phyloP scores from a whole-genome alignment of 2,888 invertebrate genomes.

The Drosophila paramelanica region DNA sequence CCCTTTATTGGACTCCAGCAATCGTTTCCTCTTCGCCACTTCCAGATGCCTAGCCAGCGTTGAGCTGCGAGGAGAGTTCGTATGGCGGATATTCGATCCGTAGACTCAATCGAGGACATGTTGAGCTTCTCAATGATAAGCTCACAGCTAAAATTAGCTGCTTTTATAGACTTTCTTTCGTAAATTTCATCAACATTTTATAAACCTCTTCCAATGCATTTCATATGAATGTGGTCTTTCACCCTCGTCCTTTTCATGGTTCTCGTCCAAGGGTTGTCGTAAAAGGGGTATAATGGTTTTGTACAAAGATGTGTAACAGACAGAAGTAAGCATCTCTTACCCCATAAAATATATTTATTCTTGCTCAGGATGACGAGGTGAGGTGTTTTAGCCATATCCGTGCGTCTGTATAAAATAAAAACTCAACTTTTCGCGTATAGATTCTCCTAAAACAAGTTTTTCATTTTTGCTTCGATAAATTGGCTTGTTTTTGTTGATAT shows the following conservation, averaged over 20 bases:
- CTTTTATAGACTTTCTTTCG: conserved; percentile 61
- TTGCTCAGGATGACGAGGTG: too few species aligned
- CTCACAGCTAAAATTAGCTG: not conserved
- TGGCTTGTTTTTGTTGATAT: too few species aligned
- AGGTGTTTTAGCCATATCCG: too few species aligned
- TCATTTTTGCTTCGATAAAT: too few species aligned
- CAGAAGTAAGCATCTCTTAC: too few species aligned
- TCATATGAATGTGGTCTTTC: not conserved
- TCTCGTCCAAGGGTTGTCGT: not conserved
- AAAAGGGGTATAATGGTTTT: too few species aligned
- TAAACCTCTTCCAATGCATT: not conserved
- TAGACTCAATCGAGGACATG: conserved; percentile 26
- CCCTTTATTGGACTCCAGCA: conserved; percentile 11
- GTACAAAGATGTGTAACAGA: too few species aligned
- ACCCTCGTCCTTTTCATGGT: not conserved
- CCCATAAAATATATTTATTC: too few species aligned
- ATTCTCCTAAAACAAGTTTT: too few species aligned
- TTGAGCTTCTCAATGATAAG: conserved; percentile 10
- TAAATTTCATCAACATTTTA: conserved; percentile 13
- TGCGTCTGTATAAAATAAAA: too few species aligned
- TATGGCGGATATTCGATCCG: conserved; percentile 42
- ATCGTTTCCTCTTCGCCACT: conserved; percentile 23
- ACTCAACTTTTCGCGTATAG: too few species aligned
- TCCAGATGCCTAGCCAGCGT: conserved; percentile 52
- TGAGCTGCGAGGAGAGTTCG: conserved; percentile 22